Base-by-base conservation (phyloP, 64 coral and sea anemone genomes). In the Pachyseris speciosa region DNA sequence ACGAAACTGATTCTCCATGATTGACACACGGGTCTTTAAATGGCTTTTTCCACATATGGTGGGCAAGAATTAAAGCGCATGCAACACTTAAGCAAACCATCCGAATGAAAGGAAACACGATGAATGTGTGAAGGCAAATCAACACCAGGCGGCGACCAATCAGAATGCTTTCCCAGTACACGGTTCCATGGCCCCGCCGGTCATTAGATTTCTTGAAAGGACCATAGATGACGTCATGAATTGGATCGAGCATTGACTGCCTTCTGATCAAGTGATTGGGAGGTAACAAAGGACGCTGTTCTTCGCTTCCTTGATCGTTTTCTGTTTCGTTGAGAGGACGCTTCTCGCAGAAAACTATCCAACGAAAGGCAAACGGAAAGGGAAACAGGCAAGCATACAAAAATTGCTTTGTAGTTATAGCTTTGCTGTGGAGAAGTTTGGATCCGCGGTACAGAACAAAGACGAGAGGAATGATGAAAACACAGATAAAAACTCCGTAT, bases 151-250 rank as follows among this genome's bases (percentile, higher is more conserved):
- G 73, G 0, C 95, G 87, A n/a, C 64, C 87, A 45, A 94, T 98
- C 28, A 98, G 45, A 49, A 98, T 83, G 52, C 95, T 98, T 73
- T 98, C 91, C 95, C 95, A 98, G 68, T 94, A 98, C 32, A 94
- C 42, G 2, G 75, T 66, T 20, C 88, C 95, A 15, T 37, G 29
- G 32, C 7, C 16, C 1, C 80, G 64, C 4, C 27, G 79, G 22
- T 80, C 44, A 3, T 44, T 58, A 74, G 16, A 19, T 61, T 75
- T 36, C 22, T 72, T 55, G 42, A 94, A 98, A 25, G 95, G 92
- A 31, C 85, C 95, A 32, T 79, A 90, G 29, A 98, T 40, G 19
- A 88, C 83, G 52, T 69, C 69, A 41, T 64, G 24, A 1, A 48
- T 8, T 39, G 31, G 13, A 53, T 39, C 57, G 7, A 16, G 20